Percentiles rank a stretch among this genome's conserved stretches.
phyloP scores from a whole-genome alignment of 1,140 invertebrate genomes.

The Amyelois transitella region DNA sequence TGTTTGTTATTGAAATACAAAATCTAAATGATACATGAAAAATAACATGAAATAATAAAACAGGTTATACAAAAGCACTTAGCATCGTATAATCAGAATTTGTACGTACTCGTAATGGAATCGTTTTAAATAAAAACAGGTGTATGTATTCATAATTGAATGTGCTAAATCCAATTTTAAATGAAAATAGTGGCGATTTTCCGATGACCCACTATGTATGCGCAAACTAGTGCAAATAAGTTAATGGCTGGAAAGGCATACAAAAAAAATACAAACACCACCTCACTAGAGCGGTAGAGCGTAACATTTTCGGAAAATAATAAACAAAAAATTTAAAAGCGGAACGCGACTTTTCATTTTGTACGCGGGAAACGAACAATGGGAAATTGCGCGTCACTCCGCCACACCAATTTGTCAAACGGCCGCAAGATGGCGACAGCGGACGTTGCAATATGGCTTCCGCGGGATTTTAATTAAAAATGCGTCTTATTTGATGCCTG shows the following conservation, averaged over 20 bases:
- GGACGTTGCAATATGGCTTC: constrained; percentile 64
- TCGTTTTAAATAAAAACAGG: not conserved
- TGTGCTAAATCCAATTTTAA: not conserved
- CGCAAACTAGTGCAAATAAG: constrained; percentile 32
- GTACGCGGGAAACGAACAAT: constrained; percentile 69
- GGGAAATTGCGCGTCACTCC: constrained; percentile 73
- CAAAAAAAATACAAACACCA: constrained; percentile 46
- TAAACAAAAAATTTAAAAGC: constrained; percentile 51
- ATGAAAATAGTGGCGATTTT: not conserved
- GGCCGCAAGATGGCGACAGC: constrained; percentile 65
- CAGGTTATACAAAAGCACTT: not conserved
- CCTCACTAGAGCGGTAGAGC: constrained; percentile 41
- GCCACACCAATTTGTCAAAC: constrained; percentile 72
- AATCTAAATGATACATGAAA: too few relatives aligned
- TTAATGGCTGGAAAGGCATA: constrained; percentile 56
- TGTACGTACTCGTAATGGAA: not conserved
- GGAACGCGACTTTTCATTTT: constrained; percentile 70
- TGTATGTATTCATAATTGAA: not conserved
- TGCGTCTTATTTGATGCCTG: constrained; percentile 61
- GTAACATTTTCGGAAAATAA: constrained; percentile 58
- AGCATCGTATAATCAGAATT: not conserved
- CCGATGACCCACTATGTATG: not conserved
- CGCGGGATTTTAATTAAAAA: constrained; percentile 71
- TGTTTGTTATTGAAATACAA: too few relatives aligned
- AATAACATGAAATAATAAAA: not conserved